These are phyloP conservation scores for Drosophila nr. perissopoda DNA, from an alignment of 2,888 invertebrate species.

Conservation along the genomic window DNA sequence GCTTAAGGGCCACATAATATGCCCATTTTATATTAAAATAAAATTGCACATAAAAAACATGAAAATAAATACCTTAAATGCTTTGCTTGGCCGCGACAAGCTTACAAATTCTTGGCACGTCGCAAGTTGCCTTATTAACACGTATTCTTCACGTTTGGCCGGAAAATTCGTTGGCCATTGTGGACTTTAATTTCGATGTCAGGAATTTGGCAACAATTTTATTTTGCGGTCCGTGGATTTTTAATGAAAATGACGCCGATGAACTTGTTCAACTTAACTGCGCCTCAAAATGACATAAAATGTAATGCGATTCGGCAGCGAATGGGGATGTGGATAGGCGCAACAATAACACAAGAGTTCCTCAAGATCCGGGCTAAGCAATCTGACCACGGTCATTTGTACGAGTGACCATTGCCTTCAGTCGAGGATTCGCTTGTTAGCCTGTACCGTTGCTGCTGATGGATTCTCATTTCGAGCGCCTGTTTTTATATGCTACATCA, in stretches of 20 bases:
- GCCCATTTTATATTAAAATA: slow-evolving; percentile 72
- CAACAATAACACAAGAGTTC: slow-evolving; percentile 23
- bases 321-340: not conserved
- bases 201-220: slow-evolving; percentile 44
- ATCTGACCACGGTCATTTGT: slow-evolving; percentile 66
- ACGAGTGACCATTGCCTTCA: slow-evolving; percentile 31
- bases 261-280: slow-evolving; percentile 74
- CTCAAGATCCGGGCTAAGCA: slow-evolving; percentile 40
- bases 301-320: slow-evolving; percentile 59
- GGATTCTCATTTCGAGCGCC: slow-evolving; percentile 71
- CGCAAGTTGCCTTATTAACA: slow-evolving; percentile 74
- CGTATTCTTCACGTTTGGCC: slow-evolving; percentile 44
- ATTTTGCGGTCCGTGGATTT: slow-evolving; percentile 39
- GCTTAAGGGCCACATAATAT: slow-evolving; percentile 65
- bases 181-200: slow-evolving; percentile 70
- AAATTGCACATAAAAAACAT: slow-evolving; percentile 64
- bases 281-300: slow-evolving; percentile 75
- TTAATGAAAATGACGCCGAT: slow-evolving; percentile 50
- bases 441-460: slow-evolving; percentile 61
- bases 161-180: slow-evolving; percentile 19
- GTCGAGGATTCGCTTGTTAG: slow-evolving; percentile 57
- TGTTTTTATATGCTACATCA: slow-evolving; percentile 74
- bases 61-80: slow-evolving; percentile 67
- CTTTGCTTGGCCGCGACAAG: slow-evolving; percentile 40
- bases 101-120: slow-evolving; percentile 67